Percentiles rank a stretch among this genome's conserved stretches.
Conservation (phyloP, 2,113 vertebrate species). For the Laticauda colubrina region DNA sequence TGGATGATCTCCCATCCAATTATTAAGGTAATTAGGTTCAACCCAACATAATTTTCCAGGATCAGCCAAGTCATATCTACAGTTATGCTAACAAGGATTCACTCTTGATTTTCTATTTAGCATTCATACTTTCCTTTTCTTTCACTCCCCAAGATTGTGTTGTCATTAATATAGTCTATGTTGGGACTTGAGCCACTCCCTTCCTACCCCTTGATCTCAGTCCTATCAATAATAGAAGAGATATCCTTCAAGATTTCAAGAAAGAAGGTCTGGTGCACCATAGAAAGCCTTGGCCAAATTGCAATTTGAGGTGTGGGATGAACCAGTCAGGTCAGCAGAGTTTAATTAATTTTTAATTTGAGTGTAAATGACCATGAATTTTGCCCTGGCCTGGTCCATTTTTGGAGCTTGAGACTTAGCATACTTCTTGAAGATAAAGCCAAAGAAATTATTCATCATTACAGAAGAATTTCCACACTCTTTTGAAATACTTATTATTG, state of each 20-base stretch:
- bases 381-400: background rate
- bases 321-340: background rate
- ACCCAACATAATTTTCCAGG: background rate
- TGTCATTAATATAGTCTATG: background rate
- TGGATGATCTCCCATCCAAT: background rate
- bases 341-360: background rate
- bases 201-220: background rate
- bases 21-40: background rate
- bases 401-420: background rate
- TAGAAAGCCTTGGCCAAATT: background rate
- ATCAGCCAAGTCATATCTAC: background rate
- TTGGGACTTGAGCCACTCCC: background rate
- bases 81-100: background rate
- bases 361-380: background rate
- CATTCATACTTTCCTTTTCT: background rate
- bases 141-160: background rate
- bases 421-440: background rate
- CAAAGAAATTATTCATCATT: background rate
- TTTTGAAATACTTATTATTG: background rate
- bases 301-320: background rate
- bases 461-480: background rate
- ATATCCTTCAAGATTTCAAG: background rate
- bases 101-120: background rate
- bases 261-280: too few species aligned
- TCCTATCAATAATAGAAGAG: background rate